These are phyloP conservation scores for Toxotes jaculatrix DNA, from an alignment of 2,113 vertebrate genomes.

Conservation along the genomic window DNA sequence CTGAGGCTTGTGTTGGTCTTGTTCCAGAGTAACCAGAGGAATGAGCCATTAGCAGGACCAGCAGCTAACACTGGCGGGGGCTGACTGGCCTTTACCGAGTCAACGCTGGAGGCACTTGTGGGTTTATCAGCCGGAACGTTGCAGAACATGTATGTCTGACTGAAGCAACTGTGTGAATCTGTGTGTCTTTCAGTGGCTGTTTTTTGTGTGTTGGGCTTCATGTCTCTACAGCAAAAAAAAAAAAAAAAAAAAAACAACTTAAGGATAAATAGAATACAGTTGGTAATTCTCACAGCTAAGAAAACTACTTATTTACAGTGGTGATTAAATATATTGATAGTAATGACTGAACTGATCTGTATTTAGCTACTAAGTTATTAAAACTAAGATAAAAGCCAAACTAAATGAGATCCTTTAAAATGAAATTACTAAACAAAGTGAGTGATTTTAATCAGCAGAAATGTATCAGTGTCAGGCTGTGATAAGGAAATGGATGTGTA, in stretches of 20 bases:
- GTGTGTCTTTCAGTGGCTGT: neutral
- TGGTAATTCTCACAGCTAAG: neutral
- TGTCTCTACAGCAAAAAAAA: constrained; percentile 12
- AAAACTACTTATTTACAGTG: neutral
- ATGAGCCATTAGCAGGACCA: constrained; percentile 57
- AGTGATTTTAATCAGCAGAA: neutral
- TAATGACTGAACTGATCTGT: neutral
- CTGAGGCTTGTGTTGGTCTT: constrained; percentile 54
- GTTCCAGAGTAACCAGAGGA: constrained; percentile 63
- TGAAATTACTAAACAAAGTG: too few relatives aligned
- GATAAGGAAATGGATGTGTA: neutral
- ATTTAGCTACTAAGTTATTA: neutral
- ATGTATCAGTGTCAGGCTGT: neutral
- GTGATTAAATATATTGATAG: neutral
- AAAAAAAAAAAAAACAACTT: constrained; percentile 15
- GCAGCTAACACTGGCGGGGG: constrained; percentile 39
- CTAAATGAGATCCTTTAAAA: neutral
- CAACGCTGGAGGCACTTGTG: constrained; percentile 40
- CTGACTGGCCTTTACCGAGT: constrained; percentile 54
- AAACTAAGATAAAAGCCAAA: neutral
- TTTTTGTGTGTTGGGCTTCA: neutral
- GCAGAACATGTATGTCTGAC: constrained; percentile 35
- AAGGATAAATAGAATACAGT: neutral
- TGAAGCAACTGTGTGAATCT: constrained; percentile 12
- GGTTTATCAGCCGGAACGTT: constrained; percentile 33